Base-by-base conservation (phyloP, 2,888 invertebrate genomes). In the Steinernema scapterisci region DNA sequence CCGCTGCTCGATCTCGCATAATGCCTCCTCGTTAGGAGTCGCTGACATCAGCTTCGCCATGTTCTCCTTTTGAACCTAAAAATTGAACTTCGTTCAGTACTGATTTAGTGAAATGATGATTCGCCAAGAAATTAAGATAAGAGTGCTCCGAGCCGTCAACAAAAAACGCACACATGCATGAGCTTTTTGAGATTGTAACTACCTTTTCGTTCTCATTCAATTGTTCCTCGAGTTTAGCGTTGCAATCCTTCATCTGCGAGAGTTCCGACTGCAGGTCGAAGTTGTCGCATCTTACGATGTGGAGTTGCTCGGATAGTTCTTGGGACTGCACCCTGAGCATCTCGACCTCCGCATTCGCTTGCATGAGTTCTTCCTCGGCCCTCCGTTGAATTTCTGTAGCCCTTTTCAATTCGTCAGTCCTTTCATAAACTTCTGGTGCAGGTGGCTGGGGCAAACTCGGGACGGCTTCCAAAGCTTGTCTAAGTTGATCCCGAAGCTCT, bases 221-320 rank as follows among this genome's bases (percentile, higher is more conserved):
- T 48, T 73, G 71, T 51, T 72, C 73, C 54, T 71, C 76, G 45
- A 74, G 74, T n/a, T 48, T 70, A 16, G 5, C 13, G 31, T 38
- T 31, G 27, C 23, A 11, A 9, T 52, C 63, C 25, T 63, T 27
- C 16, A 63, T 6, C 9, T n/a, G 63, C 31, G 63, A 31, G 16
- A 31, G 31, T 16, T 63, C 63, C 9, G 63, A 31, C 51, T 81
- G 81, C 19, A 81, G 76, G 16, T 79, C 80, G 38, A 81, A 79
- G 71, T 81, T 81, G n/a, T 77, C 76, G 27, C 77, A 78, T 11
- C 79, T 71, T 13, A 81, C 77, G 11, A 76, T 74, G 51, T 78
- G 75, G 21, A 75, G 73, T 46, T 78, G 74, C 16, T 72, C 78
- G 25, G 72, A 46, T 21, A 74, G 63, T 9, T 78, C 77, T 0